Evolutionary conservation across 1,140 invertebrate species (phyloP), one percentile per base, ranked within the genome.

Genomic region (Papilio aristodemus): DNA sequence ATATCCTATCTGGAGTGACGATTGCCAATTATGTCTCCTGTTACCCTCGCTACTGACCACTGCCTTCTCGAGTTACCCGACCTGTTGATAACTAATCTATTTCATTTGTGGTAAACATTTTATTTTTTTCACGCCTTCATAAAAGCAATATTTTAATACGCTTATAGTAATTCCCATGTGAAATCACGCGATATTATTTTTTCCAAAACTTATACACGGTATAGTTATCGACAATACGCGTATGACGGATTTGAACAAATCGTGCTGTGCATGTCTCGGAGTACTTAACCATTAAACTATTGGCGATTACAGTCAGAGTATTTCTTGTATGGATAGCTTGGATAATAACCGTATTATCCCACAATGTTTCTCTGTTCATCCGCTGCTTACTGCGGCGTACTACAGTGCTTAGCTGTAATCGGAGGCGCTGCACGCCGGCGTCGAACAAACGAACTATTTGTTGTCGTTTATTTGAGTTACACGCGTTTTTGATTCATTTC

Each of bases 11-110:
- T 81, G 74, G 78, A 68, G 38, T 67, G 71, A 72, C 73, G 85
- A 89, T 88, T 85, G 82, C 84, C 87, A 89, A 89, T 88, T 87
- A 89, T 64, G 46, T 82, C 82, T 88, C 86, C 19, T 60, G 68
- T 89, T 89, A 79, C 85, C 71, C 41, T 81, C 60, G 71, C 78
- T 81, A 59, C 50, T 81, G 84, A 76, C 78, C 83, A 74, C 57
- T 50, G 60, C 54, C 46, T 69, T 69, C 73, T 74, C 46, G 59
- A 54, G 38, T 76, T 77, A 71, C 71, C 43, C 46, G 14, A 54
- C 46, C 19, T 60, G 59, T 14, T 50, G 50, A 73, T 68, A 63
- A 62, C 13, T 19, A n/a, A 19, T 71, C 46, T 22, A 38, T 62
- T 57, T 43, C 11, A 38, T 27, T 36, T 60, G 32, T 43, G 54